These are phyloP conservation scores for Melopsittacus undulatus DNA, from an alignment of 2,797 vertebrate genomes.

Conservation along the genomic window DNA sequence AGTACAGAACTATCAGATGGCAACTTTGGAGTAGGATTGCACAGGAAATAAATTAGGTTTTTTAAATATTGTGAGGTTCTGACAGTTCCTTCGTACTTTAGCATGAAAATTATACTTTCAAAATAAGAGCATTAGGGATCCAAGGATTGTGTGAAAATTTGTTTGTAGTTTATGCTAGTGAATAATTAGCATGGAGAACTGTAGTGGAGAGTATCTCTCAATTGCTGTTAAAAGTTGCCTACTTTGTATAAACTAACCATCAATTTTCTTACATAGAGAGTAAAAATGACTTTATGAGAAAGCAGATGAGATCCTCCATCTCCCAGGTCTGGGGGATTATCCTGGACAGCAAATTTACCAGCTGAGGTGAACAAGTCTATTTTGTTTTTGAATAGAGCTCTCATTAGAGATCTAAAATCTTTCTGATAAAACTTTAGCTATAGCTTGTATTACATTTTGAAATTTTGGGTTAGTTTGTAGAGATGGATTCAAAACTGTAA, in stretches of 20 bases:
- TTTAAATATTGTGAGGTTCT: neutral
- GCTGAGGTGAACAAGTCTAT: neutral
- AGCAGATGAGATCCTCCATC: neutral
- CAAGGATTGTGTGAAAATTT: neutral
- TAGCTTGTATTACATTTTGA: neutral
- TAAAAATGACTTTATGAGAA: neutral
- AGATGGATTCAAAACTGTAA: neutral
- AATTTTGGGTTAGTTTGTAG: neutral
- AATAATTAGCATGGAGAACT: neutral
- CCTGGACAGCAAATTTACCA: neutral
- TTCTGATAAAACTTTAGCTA: neutral
- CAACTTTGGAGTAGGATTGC: neutral
- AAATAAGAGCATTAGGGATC: neutral
- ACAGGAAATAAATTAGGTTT: neutral
- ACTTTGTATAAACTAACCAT: neutral
- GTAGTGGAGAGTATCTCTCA: neutral
- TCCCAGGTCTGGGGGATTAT: neutral
- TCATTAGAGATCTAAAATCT: neutral
- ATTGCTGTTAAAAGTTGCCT: neutral
- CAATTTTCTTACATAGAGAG: neutral
- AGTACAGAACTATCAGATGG: neutral
- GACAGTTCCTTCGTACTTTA: neutral
- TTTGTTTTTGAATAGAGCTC: neutral
- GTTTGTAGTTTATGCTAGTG: neutral
- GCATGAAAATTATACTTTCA: neutral